These are phyloP conservation scores for Melieria picta DNA, from an alignment of 2,888 invertebrate genomes.

Conservation along the genomic window DNA sequence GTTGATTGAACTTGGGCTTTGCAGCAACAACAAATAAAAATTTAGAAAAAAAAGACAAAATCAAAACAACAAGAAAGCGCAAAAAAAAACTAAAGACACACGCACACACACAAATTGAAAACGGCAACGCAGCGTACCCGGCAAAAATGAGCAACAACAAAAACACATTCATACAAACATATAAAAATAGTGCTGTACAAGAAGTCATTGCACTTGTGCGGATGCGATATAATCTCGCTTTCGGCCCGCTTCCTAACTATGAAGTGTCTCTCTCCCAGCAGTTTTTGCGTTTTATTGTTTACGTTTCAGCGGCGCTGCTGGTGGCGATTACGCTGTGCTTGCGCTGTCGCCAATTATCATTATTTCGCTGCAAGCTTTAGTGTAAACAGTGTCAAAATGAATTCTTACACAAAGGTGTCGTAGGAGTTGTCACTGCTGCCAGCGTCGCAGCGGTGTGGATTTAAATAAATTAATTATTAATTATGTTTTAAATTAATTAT, in stretches of 20 bases:
- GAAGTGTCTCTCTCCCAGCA: too few relatives aligned
- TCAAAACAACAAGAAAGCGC: too few relatives aligned
- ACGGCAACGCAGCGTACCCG: background rate
- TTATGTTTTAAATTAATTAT: too few relatives aligned
- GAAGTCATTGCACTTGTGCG: conserved; percentile 42
- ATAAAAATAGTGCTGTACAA: background rate
- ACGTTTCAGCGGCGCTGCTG: background rate
- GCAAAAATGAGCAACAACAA: too few relatives aligned
- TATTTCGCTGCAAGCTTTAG: conserved; percentile 44
- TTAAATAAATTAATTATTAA: too few relatives aligned
- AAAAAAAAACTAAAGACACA: too few relatives aligned
- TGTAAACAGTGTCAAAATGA: conserved; percentile 56
- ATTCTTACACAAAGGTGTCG: conserved; percentile 49
- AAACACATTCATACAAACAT: too few relatives aligned
- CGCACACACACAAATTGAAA: background rate
- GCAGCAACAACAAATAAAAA: background rate
- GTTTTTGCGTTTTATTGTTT: conserved; percentile 1
- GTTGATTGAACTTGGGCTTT: conserved; percentile 29
- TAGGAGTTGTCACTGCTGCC: background rate
- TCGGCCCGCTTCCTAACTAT: too few relatives aligned
- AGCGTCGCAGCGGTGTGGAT: too few relatives aligned
- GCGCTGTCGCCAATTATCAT: conserved; percentile 53
- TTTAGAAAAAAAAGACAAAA: background rate
- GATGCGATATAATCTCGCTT: conserved; percentile 33
- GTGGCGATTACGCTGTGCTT: background rate